Percentiles rank a stretch among this genome's conserved stretches.
Evolutionary conservation across 2,888 invertebrate genomes (phyloP).

Genomic region (Chrysopilus asiliformis): DNA sequence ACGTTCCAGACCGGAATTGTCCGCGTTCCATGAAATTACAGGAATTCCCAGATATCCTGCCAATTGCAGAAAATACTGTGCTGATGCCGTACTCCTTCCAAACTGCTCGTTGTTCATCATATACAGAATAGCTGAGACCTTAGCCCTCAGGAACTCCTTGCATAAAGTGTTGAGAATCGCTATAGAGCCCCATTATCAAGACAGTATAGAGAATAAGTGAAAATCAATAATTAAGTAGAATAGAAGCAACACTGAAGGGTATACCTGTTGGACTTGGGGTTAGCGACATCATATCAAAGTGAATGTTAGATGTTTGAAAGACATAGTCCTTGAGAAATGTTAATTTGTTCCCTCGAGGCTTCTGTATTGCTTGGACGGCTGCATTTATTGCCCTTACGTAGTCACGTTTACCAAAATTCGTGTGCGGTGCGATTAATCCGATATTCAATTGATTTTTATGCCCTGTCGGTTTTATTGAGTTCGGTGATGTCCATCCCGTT

Average conservation of each 20-base stretch:
- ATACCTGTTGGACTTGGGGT: slow-evolving; percentile 65
- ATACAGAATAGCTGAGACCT: slow-evolving; percentile 85
- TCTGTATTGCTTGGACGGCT: slow-evolving; percentile 45
- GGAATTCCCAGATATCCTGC: slow-evolving; percentile 91
- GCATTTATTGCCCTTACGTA: slow-evolving; percentile 52
- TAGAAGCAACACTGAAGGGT: slow-evolving; percentile 13
- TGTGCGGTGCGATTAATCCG: slow-evolving; percentile 36
- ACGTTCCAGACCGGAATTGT: slow-evolving; percentile 77
- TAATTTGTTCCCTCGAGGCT: slow-evolving; percentile 42
- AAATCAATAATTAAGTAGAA: too few relatives aligned
- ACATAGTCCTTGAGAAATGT: slow-evolving; percentile 49
- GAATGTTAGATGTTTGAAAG: slow-evolving; percentile 49
- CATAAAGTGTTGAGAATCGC: slow-evolving; percentile 79
- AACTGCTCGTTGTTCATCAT: slow-evolving; percentile 93
- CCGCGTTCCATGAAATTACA: slow-evolving; percentile 95
- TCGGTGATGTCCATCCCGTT: slow-evolving; percentile 3
- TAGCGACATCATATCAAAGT: slow-evolving; percentile 51
- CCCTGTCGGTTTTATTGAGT: slow-evolving; percentile 6
- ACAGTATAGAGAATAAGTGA: too few relatives aligned
- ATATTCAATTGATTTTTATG: slow-evolving; percentile 29
- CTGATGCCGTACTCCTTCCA: slow-evolving; percentile 83
- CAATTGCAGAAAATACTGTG: slow-evolving; percentile 85
- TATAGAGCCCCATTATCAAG: too few relatives aligned
- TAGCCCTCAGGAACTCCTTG: slow-evolving; percentile 75
- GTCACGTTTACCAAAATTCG: slow-evolving; percentile 43